These are phyloP conservation scores for Gonatopus flavifemur DNA, from an alignment of 1,140 invertebrate species.

Conservation along the genomic window DNA sequence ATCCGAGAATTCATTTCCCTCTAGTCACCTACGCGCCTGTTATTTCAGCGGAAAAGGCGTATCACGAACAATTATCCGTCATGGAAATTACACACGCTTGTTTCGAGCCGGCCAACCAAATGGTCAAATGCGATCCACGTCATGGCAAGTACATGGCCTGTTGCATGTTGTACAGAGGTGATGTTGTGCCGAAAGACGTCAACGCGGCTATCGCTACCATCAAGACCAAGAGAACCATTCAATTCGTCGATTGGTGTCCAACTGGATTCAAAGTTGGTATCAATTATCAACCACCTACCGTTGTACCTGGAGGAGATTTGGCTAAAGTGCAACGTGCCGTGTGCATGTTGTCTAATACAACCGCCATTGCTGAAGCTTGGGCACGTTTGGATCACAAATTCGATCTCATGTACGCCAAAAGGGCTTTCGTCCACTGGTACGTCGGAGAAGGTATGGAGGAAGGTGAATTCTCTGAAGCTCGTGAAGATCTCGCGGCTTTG, in stretches of 20 bases:
- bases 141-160: conserved; percentile 52
- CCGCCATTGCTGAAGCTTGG: not conserved
- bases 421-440: conserved; percentile 84
- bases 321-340: not conserved
- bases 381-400: not conserved
- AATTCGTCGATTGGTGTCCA: conserved; percentile 81
- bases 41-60: not conserved
- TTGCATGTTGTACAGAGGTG: conserved; percentile 86
- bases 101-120: not conserved
- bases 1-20: not conserved
- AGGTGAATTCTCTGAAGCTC: conserved; percentile 82
- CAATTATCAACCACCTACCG: conserved; percentile 50
- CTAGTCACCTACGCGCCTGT: not conserved
- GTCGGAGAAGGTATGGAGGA: conserved; percentile 86
- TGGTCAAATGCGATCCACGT: not conserved
- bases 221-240: not conserved
- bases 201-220: not conserved
- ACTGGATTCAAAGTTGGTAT: conserved; percentile 84
- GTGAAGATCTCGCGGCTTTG: conserved; percentile 82
- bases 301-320: not conserved
- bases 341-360: no score
- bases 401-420: conserved; percentile 58
- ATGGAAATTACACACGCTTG: not conserved
- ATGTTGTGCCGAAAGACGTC: conserved; percentile 16
- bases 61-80: not conserved